A percentile compares a stretch with the other conserved stretches of the same genome.
Conservation (phyloP, 2,888 invertebrate genomes). For the Carpatolechia fugitivella region DNA sequence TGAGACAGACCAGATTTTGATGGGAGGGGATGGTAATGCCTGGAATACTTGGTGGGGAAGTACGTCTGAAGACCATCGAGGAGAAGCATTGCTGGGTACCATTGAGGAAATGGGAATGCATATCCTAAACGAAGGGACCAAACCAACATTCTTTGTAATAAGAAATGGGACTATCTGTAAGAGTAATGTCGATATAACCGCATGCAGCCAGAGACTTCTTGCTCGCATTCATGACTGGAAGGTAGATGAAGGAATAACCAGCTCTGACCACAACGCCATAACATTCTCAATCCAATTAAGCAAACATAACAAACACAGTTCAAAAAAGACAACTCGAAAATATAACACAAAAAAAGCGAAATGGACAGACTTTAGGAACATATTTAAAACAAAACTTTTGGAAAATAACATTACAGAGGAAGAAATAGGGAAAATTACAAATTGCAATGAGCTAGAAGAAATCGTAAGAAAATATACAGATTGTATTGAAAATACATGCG, state of each 20-base stretch:
- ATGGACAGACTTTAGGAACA: constrained; percentile 3
- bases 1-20: not conserved
- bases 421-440: too few relatives aligned
- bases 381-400: not conserved
- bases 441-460: not conserved
- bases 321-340: not conserved
- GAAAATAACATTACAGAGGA: not conserved
- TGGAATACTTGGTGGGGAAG: constrained; percentile 20
- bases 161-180: not conserved
- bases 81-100: not conserved
- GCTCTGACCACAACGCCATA: constrained; percentile 16
- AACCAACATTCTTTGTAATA: constrained; percentile 7
- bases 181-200: constrained; percentile 3
- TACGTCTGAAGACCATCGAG: constrained; percentile 1
- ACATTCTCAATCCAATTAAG: not conserved
- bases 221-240: not conserved
- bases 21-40: constrained; percentile 21
- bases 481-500: not conserved
- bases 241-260: not conserved
- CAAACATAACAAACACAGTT: not conserved
- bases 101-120: constrained; percentile 11
- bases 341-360: constrained; percentile 12
- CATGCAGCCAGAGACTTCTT: constrained; percentile 1
- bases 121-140: not conserved
- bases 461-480: not conserved